phyloP scores from a whole-genome alignment of 2,888 invertebrate genomes.

The Galeopsomyia nigrocyanea region DNA sequence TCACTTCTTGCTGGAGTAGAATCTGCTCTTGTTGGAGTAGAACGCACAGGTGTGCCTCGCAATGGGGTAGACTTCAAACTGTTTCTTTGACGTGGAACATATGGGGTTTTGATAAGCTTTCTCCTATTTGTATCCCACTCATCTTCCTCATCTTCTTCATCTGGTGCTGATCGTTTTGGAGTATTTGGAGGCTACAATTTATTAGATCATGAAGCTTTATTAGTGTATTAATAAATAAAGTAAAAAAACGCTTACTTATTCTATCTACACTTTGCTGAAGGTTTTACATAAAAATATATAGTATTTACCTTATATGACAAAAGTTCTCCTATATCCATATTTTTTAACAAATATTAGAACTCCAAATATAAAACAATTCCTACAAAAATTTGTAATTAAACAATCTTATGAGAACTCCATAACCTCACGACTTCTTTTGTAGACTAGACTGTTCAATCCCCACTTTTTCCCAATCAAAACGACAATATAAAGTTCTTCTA shows the following conservation, averaged over 20 bases:
- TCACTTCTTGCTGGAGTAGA: conserved; percentile 53
- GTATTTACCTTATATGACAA: conserved; percentile 67
- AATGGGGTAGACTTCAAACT: conserved; percentile 11
- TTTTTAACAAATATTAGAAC: background rate
- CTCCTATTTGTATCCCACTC: conserved; percentile 74
- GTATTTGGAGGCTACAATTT: conserved; percentile 81
- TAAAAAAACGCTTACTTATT: background rate
- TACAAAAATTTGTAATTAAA: too few species aligned
- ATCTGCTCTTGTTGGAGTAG: conserved; percentile 33
- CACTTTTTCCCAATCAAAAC: too few species aligned
- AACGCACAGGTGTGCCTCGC: conserved; percentile 25
- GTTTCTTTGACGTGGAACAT: conserved; percentile 67
- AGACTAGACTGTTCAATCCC: too few species aligned
- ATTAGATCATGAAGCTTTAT: too few species aligned
- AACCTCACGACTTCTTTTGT: too few species aligned
- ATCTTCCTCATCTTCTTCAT: conserved; percentile 78
- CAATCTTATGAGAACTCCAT: too few species aligned
- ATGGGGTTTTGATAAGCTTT: conserved; percentile 70
- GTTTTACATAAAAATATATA: too few species aligned
- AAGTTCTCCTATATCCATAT: conserved; percentile 69
- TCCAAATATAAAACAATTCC: too few species aligned
- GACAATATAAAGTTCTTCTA: too few species aligned
- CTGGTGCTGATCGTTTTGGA: conserved; percentile 78
- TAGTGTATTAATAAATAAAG: conserved; percentile 47
- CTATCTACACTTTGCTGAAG: too few species aligned